Base-by-base conservation (phyloP, 92 coral and sea anemone genomes). In the Desmophyllum pertusum region DNA sequence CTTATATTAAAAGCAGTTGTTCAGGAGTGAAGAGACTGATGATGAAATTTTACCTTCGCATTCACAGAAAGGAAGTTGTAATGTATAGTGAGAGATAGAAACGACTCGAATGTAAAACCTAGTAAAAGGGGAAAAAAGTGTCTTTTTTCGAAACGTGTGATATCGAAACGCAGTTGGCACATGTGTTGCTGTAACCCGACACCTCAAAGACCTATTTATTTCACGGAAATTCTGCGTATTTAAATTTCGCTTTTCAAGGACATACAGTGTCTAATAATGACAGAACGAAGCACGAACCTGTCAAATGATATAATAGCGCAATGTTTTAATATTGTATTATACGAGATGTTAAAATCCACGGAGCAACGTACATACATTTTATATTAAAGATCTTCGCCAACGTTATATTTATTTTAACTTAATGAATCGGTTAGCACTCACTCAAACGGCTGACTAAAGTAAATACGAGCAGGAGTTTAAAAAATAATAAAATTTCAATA, bases 221-320 rank as follows among this genome's bases (percentile, higher is more conserved):
- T 7, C 55, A 48, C 11, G 70, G n/a, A 69, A 52, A n/a, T 52
- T 57, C 53, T 50, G 18, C 40, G 78, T 59, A 81, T 81, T 71
- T 81, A 38, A 70, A 81, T 81, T 81, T 70, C 85, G 69, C 78
- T 81, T 81, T 80, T 80, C 76, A 74, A n/a, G 76, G 38, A 21
- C 35, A 46, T 46, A n/a, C 17, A 36, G 69, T 72, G 70, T 81
- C 51, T 70, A 14, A 29, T 6, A 70, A 33, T 81, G 85, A 81
- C 85, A 81, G 79, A 23, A 25, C 17, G 31, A 7, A 35, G 65
- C 9, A 67, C 40, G 45, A 68, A 37, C 36, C 43, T 80, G 84
- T 66, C 84, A 80, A 14, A 21, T 48, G 39, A n/a, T 18, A 10
- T 43, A 67, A 45, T 67, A n/a, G 73, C 18, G 40, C 62, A 17